phyloP scores from a whole-genome alignment of 1,140 invertebrate genomes.

The Drosophila bipectinata region DNA sequence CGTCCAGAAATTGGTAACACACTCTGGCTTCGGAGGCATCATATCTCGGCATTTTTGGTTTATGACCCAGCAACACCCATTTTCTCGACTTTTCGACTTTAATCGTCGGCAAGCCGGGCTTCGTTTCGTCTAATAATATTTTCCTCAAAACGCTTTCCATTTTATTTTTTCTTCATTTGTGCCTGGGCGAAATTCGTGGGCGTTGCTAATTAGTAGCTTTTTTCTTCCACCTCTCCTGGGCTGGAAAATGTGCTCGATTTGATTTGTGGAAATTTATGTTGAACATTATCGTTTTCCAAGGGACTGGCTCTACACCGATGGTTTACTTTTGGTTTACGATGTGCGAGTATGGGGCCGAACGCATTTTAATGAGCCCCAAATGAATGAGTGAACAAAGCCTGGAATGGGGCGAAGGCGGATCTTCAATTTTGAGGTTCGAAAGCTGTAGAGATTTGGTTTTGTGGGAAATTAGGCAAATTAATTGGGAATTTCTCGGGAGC shows the following conservation, averaged over 20 bases:
- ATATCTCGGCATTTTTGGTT: constrained; percentile 42
- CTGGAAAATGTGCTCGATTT: constrained; percentile 77
- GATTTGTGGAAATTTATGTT: constrained; percentile 80
- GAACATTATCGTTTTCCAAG: constrained; percentile 43
- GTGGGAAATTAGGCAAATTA: constrained; percentile 43
- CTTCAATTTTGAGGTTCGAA: constrained; percentile 16
- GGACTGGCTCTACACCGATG: constrained; percentile 20
- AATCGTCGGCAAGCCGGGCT: constrained; percentile 50
- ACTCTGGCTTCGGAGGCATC: constrained; percentile 1
- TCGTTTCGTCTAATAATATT: constrained; percentile 57
- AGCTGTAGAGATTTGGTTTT: constrained; percentile 11
- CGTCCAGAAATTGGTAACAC: constrained; percentile 62
- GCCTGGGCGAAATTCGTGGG: constrained; percentile 53
- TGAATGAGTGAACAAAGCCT: constrained; percentile 23
- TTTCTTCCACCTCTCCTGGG: constrained; percentile 13
- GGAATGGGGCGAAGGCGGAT: constrained; percentile 15
- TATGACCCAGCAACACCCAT: constrained; percentile 70
- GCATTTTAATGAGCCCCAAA: constrained; percentile 68
- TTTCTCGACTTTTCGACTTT: constrained; percentile 78
- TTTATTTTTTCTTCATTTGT: constrained; percentile 39
- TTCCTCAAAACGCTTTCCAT: constrained; percentile 62
- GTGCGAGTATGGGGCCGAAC: constrained; percentile 73
- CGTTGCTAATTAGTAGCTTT: constrained; percentile 72
- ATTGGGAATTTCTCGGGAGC: constrained; percentile 35
- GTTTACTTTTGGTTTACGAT: constrained; percentile 65